Evolutionary conservation across 2,888 invertebrate species (phyloP), one percentile per base, ranked within the genome.

Genomic region (Trissolcus japonicus): DNA sequence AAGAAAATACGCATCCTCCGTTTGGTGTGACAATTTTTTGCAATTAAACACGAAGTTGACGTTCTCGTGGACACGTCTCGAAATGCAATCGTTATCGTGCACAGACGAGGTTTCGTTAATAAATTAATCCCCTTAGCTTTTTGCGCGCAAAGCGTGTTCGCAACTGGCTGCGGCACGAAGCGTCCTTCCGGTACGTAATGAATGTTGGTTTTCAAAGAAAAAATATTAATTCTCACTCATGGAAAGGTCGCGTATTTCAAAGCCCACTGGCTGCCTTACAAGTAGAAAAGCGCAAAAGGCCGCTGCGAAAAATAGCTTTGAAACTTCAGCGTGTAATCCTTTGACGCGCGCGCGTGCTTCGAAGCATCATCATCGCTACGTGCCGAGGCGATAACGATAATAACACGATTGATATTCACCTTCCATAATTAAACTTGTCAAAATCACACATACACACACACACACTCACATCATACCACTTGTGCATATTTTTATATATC

Each of bases 251-350:
- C 57, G 55, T 29, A 43, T 60, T 74, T 74, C 73, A 78, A 78
- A 78, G 66, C 46, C 78, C 60, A 78, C 69, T 59, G 73, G 29
- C 61, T 77, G 68, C 73, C 77, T 77, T 69, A 40, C 55, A 59
- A 73, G 77, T 65, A 65, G 65, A 69, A 77, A 73, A 77, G 68
- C 62, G 76, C 76, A 76, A 76, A 76, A 76, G 76, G 53, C 75
- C 57, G 56, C 61, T 60, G 63, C 65, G 69, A 73, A 65, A 73
- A 77, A 73, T 73, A 55, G 73, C 73, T 77, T 77, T 77, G 68
- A 73, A 68, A 61, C 60, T 73, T 77, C 73, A 77, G 43, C 77
- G 65, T 63, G 55, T 55, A 63, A 59, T 73, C 77, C 67, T 77
- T 77, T 77, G 72, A 77, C 66, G 57, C 25, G 51, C 55, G 69